Evolutionary conservation across 1,140 invertebrate genomes (phyloP).

Genomic region (Drosophila repletoides): DNA sequence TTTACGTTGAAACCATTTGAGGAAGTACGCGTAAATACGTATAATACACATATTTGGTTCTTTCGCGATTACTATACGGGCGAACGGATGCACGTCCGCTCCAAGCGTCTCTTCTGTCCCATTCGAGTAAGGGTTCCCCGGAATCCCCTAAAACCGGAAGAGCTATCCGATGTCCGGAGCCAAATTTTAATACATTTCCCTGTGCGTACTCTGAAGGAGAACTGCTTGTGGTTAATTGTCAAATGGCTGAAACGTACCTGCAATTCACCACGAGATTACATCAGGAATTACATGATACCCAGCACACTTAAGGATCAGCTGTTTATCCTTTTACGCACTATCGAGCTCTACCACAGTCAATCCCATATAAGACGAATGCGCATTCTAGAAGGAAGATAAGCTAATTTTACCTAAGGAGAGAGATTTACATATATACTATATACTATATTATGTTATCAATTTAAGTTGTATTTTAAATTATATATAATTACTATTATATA

Average conservation of each 20-base stretch:
- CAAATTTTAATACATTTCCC: conserved; percentile 72
- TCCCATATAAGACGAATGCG: conserved; percentile 24
- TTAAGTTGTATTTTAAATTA: no score
- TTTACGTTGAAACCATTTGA: conserved; percentile 83
- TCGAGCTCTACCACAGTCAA: conserved; percentile 49
- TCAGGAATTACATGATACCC: conserved; percentile 52
- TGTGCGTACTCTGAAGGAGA: conserved; percentile 55
- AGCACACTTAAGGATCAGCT: conserved; percentile 62
- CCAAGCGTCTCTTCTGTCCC: conserved; percentile 76
- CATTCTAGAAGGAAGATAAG: not conserved
- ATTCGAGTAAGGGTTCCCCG: conserved; percentile 55
- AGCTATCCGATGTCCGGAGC: conserved; percentile 56
- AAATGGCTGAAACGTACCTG: conserved; percentile 43
- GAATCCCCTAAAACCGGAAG: conserved; percentile 48
- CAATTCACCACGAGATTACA: conserved; percentile 30
- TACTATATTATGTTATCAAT: no score
- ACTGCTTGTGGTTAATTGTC: conserved; percentile 59
- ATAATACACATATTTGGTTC: conserved; percentile 89
- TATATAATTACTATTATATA: no score
- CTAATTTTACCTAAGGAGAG: no score
- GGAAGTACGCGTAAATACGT: conserved; percentile 87
- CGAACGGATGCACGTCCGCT: conserved; percentile 83
- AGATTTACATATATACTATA: no score
- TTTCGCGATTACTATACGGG: conserved; percentile 86
- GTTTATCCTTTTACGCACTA: conserved; percentile 35